phyloP scores from a whole-genome alignment of 2,797 vertebrate genomes.

The Erithacus rubecula region DNA sequence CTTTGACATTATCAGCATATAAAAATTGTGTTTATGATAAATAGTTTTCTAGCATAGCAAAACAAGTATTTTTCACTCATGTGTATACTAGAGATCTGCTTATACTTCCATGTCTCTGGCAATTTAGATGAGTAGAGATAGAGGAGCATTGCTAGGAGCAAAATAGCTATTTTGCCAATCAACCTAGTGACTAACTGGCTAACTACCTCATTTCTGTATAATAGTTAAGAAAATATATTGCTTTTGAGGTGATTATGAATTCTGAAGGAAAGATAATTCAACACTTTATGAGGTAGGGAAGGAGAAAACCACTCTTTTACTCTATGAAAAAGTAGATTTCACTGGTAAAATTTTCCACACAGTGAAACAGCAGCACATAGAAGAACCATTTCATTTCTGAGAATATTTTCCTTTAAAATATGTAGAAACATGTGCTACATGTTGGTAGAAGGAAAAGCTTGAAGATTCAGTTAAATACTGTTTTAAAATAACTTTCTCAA shows the following conservation, averaged over 20 bases:
- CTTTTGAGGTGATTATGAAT: neutral
- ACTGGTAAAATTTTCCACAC: neutral
- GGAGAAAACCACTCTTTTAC: neutral
- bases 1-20: slow-evolving; percentile 59
- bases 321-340: neutral
- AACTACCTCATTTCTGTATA: neutral
- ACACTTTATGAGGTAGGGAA: neutral
- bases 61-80: slow-evolving; percentile 38
- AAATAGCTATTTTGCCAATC: neutral
- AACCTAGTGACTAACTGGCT: neutral
- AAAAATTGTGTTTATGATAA: slow-evolving; percentile 53
- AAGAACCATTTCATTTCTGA: neutral
- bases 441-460: neutral
- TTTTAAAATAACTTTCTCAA: neutral
- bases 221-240: neutral
- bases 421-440: neutral
- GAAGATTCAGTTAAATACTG: neutral
- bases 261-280: neutral
- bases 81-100: neutral
- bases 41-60: slow-evolving; percentile 34
- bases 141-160: neutral
- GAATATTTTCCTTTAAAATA: neutral
- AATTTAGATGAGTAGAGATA: neutral
- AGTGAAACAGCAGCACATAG: neutral
- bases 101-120: neutral